phyloP scores from a whole-genome alignment of 2,888 invertebrate species.

The Caenorhabditis macrosperma region DNA sequence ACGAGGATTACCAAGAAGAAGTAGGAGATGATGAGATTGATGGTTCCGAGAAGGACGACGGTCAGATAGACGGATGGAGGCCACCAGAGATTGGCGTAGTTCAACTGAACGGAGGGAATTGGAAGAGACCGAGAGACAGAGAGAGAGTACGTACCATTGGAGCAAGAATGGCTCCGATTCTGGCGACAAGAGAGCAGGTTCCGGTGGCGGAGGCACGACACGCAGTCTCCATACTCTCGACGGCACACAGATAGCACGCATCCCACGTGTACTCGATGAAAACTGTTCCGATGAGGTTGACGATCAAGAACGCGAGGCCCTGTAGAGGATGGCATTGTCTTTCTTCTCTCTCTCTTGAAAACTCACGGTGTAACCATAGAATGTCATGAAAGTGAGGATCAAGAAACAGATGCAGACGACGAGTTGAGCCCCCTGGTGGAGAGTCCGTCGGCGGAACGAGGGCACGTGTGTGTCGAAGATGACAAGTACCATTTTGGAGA shows the following conservation, averaged over 20 bases:
- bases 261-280: constrained; percentile 80
- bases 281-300: constrained; percentile 77
- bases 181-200: constrained; percentile 75
- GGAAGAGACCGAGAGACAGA: background rate
- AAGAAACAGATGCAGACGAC: constrained; percentile 77
- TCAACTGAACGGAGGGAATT: constrained; percentile 67
- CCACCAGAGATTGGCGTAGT: constrained; percentile 73
- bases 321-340: constrained; percentile 43
- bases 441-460: constrained; percentile 74
- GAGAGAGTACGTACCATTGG: constrained; percentile 65
- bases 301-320: constrained; percentile 75
- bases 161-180: constrained; percentile 77
- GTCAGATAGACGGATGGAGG: constrained; percentile 75
- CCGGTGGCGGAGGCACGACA: constrained; percentile 76
- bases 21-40: constrained; percentile 72
- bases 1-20: constrained; percentile 61
- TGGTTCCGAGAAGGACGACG: constrained; percentile 72
- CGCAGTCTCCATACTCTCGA: constrained; percentile 77
- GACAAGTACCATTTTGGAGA: constrained; percentile 77
- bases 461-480: constrained; percentile 73
- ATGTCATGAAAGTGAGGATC: constrained; percentile 71
- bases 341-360: background rate
- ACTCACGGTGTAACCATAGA: constrained; percentile 66
- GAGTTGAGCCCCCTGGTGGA: constrained; percentile 77
- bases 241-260: constrained; percentile 78